Conservation (phyloP, 2,113 vertebrate species). For the Ceyx cyanopectus region DNA sequence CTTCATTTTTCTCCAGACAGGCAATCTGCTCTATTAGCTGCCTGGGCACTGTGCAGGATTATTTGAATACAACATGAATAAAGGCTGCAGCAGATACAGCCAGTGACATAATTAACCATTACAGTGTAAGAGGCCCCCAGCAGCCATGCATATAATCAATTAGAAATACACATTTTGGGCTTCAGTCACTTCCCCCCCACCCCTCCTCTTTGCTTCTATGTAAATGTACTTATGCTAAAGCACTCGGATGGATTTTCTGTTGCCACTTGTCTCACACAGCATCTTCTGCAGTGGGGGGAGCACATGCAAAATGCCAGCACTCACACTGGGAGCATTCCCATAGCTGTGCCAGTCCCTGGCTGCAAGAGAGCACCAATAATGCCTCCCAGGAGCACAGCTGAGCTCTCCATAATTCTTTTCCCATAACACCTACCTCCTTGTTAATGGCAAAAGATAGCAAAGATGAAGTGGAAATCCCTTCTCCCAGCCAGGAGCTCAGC, state of each 20-base stretch:
- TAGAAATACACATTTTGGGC: conserved; percentile 31
- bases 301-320: rapidly evolving
- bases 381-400: background rate
- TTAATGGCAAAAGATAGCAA: background rate
- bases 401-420: background rate
- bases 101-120: conserved; percentile 61
- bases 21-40: background rate
- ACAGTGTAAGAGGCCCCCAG: conserved; percentile 54
- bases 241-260: background rate
- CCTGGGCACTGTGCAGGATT: background rate
- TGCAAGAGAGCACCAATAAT: rapidly evolving
- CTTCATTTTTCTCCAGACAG: background rate
- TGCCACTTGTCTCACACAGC: background rate
- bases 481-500: background rate
- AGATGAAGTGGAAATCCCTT: background rate
- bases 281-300: background rate
- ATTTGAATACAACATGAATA: background rate
- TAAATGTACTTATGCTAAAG: background rate
- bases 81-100: background rate
- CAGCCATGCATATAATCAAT: conserved; percentile 60
- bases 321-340: background rate
- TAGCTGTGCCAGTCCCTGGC: rapidly evolving
- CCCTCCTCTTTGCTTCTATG: background rate
- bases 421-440: rapidly evolving
- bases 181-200: background rate